These are phyloP conservation scores for Xanthorhoe spadicearia DNA, from an alignment of 2,888 invertebrate genomes.

Conservation along the genomic window DNA sequence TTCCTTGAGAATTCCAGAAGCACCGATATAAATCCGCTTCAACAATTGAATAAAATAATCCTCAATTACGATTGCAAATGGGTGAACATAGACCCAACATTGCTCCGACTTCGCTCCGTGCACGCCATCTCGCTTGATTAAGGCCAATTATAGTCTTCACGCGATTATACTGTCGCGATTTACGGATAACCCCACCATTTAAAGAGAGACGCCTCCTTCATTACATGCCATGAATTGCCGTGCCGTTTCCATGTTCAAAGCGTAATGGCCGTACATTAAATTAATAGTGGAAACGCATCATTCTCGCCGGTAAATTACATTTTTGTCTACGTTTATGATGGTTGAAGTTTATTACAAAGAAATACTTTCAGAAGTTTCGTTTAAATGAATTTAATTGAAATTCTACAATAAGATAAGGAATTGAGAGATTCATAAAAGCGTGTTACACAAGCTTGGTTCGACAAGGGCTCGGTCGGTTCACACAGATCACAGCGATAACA, in stretches of 20 bases:
- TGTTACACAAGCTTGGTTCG: constrained; percentile 44
- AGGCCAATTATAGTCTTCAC: constrained; percentile 75
- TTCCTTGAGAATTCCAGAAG: constrained; percentile 42
- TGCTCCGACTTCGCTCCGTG: constrained; percentile 45
- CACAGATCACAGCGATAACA: constrained; percentile 60
- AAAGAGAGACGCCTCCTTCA: constrained; percentile 70
- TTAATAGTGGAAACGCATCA: constrained; percentile 56
- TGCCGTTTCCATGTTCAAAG: constrained; percentile 68
- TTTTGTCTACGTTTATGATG: constrained; percentile 54
- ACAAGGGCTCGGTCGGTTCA: constrained; percentile 52
- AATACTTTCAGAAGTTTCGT: constrained; percentile 29
- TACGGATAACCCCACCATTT: constrained; percentile 72
- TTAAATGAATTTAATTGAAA: constrained; percentile 34
- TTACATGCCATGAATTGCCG: constrained; percentile 66
- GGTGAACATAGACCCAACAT: constrained; percentile 54
- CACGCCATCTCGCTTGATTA: constrained; percentile 77
- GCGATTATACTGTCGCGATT: constrained; percentile 74
- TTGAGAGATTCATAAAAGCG: constrained; percentile 21
- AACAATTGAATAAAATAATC: constrained; percentile 56
- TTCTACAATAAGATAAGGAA: constrained; percentile 23
- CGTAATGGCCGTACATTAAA: constrained; percentile 62
- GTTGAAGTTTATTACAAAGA: constrained; percentile 44
- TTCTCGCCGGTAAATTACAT: constrained; percentile 57
- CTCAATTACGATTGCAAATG: constrained; percentile 58
- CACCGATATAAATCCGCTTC: constrained; percentile 40